Conservation (phyloP, 2,797 vertebrate species). For the Fistularia commersonii region DNA sequence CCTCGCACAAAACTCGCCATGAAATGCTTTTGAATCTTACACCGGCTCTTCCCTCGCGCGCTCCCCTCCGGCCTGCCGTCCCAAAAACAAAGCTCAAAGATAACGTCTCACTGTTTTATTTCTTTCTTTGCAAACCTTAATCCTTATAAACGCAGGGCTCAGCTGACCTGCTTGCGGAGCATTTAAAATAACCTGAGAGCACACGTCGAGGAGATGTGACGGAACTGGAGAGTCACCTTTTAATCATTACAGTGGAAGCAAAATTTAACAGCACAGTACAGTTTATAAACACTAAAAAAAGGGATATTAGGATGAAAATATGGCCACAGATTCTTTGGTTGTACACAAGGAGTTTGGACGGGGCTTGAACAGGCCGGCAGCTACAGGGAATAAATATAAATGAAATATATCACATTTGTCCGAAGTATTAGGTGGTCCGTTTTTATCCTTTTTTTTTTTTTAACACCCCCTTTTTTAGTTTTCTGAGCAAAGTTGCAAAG, state of each 20-base stretch:
- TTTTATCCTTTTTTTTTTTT: slow-evolving; percentile 25
- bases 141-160: background rate
- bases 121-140: background rate
- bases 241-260: slow-evolving; percentile 70
- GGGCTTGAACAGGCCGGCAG: slow-evolving; percentile 53
- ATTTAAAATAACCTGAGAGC: background rate
- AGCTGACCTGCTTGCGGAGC: background rate
- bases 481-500: too few species aligned
- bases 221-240: slow-evolving; percentile 69
- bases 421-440: slow-evolving; percentile 59
- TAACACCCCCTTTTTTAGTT: too few species aligned
- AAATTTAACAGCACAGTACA: slow-evolving; percentile 68
- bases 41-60: slow-evolving; percentile 29
- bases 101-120: background rate
- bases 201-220: slow-evolving; percentile 53
- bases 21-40: background rate
- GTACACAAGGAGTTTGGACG: slow-evolving; percentile 43
- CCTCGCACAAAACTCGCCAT: slow-evolving; percentile 15
- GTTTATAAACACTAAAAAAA: slow-evolving; percentile 54
- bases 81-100: slow-evolving; percentile 3
- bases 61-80: slow-evolving; percentile 33
- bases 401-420: slow-evolving; percentile 74
- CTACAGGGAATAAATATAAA: slow-evolving; percentile 74
- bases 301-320: slow-evolving; percentile 56
- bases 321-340: slow-evolving; percentile 67